Base-by-base conservation (phyloP, 2,888 invertebrate genomes). In the Nesidiocoris tenuis region DNA sequence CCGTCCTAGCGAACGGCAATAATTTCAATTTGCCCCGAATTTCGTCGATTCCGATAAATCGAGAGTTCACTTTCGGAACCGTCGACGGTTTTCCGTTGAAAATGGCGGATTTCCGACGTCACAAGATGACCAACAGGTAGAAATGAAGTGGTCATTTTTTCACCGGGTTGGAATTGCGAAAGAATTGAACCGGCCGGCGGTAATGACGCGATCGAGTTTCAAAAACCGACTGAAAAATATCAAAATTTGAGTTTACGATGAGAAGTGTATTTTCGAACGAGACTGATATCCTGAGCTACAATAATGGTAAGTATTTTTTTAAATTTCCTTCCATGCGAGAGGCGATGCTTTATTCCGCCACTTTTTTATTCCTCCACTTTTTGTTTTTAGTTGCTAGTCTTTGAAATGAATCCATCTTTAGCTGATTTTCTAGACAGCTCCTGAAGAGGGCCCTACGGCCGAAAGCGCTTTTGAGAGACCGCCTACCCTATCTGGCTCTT, bases 81-180 rank as follows among this genome's bases (percentile, higher is more conserved):
- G n/a, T n/a, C n/a, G n/a, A n/a, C n/a, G n/a, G n/a, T 59, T 59
- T 59, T 19, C 59, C 3, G 3, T n/a, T 2, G 9, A 65, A 65
- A 9, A 65, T 65, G 65, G 65, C 65, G 65, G 65, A 65, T 65
- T 65, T 65, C 18, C n/a, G 65, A 65, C 65, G 65, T 65, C 65
- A 65, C 65, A 65, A 65, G 39, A 65, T 65, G 65, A 65, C 65
- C 65, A 65, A 65, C 65, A 65, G 65, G 65, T 65, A 24, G 25
- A 65, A 65, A 3, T n/a, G n/a, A 39, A 12, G 39, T 39, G 39
- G 39, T 39, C 12, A 7, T 39, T 39, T 39, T 39, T 39, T 39
- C 12, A 39, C 39, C 3, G 3, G 39, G 12, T 39, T 39, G 5
- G 39, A 39, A 39, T 7, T 39, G 39, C 39, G 39, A 39, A 39